Base-by-base conservation (phyloP, 2,797 vertebrate species). In the Hippocampus kuda region DNA sequence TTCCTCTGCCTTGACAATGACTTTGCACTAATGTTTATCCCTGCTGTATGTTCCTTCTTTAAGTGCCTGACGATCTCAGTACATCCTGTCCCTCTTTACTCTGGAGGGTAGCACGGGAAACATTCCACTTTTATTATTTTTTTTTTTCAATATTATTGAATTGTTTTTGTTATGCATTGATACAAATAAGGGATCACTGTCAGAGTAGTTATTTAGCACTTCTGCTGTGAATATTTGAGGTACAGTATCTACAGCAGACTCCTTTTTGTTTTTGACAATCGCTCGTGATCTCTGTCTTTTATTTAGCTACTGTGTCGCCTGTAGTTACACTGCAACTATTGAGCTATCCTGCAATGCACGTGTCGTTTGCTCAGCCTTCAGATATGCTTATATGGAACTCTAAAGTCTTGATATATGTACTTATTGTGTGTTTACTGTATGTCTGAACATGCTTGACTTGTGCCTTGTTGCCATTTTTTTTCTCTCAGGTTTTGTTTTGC, bases 131-230 rank as follows among this genome's bases (percentile, higher is more conserved):
- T 64, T n/a, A n/a, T n/a, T n/a, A n/a, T n/a, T 80, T 80, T 49
- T 74, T 79, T 81, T 61, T 78, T 78, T 44, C 71, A 46, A 67
- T 46, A 84, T 79, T 67, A 74, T 60, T 75, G 68, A 73, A 68
- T 77, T 84, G 7, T 74, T 83, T 79, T 79, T 80, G 56, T 83
- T 77, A 30, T 84, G 78, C 78, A 72, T 76, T 79, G 69, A 65
- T 79, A 63, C 77, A 86, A 86, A 84, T 68, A 85, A 88, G 86
- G 86, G 87, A 89, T 85, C 80, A 79, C 82, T 88, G 81, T 87
- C 74, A 57, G 70, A 78, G 69, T 81, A 72, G 75, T 72, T 70
- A 70, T 78, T 69, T 59, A 77, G 84, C 79, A 77, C 79, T 86
- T 75, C 79, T 81, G 81, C 77, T 83, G 76, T 81, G 56, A 76